A percentile compares a stretch with the other conserved stretches of the same genome.
Evolutionary conservation across 1,140 invertebrate species (phyloP).

Genomic region (Drosophila dunni): DNA sequence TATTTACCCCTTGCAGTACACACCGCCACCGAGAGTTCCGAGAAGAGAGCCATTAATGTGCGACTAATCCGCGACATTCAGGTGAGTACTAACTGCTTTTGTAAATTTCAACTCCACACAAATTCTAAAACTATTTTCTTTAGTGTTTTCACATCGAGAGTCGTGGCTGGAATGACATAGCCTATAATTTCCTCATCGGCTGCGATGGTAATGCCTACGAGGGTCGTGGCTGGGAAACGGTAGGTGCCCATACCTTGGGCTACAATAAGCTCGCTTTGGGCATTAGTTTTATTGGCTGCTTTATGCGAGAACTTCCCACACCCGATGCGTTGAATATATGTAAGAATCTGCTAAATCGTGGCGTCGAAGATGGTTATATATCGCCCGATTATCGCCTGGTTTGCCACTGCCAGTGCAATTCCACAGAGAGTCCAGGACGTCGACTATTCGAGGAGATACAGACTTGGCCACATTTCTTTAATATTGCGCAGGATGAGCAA

Average conservation of each 20-base stretch:
- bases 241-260: slow-evolving; percentile 88
- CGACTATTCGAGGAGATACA: slow-evolving; percentile 79
- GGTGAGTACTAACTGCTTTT: slow-evolving; percentile 40
- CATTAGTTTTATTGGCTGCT: slow-evolving; percentile 88
- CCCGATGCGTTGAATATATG: slow-evolving; percentile 72
- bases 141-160: slow-evolving; percentile 87
- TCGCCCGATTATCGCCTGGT: slow-evolving; percentile 85
- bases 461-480: slow-evolving; percentile 79
- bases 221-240: slow-evolving; percentile 88
- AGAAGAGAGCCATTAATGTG: slow-evolving; percentile 84
- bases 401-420: slow-evolving; percentile 85
- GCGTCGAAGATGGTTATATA: slow-evolving; percentile 84
- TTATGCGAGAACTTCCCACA: slow-evolving; percentile 84
- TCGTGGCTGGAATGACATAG: slow-evolving; percentile 86
- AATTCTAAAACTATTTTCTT: neutral
- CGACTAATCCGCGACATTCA: slow-evolving; percentile 84
- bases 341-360: slow-evolving; percentile 82
- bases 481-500: slow-evolving; percentile 59
- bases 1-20: slow-evolving; percentile 71
- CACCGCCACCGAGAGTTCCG: slow-evolving; percentile 85
- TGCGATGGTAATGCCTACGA: slow-evolving; percentile 88
- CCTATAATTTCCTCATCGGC: slow-evolving; percentile 88
- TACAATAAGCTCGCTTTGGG: slow-evolving; percentile 88
- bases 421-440: slow-evolving; percentile 81
- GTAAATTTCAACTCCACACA: neutral